Evolutionary conservation across 1,140 invertebrate genomes (phyloP).

Genomic region (Trichonephila inaurata): DNA sequence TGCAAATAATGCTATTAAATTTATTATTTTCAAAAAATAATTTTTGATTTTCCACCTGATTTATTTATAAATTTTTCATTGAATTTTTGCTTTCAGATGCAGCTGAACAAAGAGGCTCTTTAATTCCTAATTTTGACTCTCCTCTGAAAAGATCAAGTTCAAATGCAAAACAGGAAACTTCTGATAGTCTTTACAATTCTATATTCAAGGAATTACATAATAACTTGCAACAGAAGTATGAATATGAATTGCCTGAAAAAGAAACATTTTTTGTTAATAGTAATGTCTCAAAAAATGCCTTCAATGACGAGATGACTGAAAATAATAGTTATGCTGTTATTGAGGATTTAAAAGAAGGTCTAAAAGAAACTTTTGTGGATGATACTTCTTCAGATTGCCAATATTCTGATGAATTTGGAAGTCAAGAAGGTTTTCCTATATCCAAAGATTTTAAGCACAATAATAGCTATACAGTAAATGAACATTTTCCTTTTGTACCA

Average conservation of each 20-base stretch:
- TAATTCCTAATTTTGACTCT: not conserved
- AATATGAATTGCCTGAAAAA: conserved; percentile 66
- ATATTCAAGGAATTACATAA: conserved; percentile 65
- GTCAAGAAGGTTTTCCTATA: conserved; percentile 40
- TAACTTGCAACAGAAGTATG: conserved; percentile 67
- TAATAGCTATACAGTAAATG: conserved; percentile 45
- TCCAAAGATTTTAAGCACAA: conserved; percentile 10
- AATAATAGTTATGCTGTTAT: conserved; percentile 10
- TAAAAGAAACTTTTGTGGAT: conserved; percentile 75
- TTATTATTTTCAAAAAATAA: too few relatives aligned
- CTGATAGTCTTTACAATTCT: conserved; percentile 4
- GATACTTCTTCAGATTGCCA: conserved; percentile 69
- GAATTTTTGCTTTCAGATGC: not conserved
- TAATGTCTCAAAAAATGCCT: not conserved
- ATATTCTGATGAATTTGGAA: conserved; percentile 69
- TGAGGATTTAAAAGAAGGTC: conserved; percentile 59
- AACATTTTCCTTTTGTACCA: conserved; percentile 70
- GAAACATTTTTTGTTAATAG: not conserved
- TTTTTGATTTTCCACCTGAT: not conserved
- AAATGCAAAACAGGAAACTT: not conserved
- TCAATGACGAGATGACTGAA: not conserved
- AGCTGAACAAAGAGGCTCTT: not conserved
- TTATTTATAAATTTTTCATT: not conserved
- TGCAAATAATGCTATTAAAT: too few relatives aligned
- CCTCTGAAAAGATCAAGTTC: not conserved